Evolutionary conservation across 2,888 invertebrate species (phyloP).

Genomic region (Rotaria magnacalcarata): DNA sequence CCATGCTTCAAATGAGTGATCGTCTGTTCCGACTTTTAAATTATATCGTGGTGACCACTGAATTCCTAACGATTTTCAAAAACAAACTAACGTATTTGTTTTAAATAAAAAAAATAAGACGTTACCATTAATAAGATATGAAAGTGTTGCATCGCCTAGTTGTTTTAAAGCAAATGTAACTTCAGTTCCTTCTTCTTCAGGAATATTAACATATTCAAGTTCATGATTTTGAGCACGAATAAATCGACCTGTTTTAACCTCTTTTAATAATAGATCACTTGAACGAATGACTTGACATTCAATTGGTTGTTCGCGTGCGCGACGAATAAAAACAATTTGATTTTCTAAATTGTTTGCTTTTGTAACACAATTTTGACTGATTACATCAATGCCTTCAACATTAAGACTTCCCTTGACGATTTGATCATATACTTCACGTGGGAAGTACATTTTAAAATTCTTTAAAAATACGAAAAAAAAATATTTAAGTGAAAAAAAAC

Average conservation of each 20-base stretch:
- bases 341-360: conserved; percentile 42
- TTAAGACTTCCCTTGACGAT: conserved; percentile 39
- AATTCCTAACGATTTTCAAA: not conserved
- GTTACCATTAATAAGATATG: conserved; percentile 40
- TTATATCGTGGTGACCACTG: conserved; percentile 41
- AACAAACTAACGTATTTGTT: not conserved
- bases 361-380: conserved; percentile 32
- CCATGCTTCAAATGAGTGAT: conserved; percentile 40
- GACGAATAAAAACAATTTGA: not conserved
- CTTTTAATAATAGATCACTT: conserved; percentile 41
- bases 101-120: not conserved
- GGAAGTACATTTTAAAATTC: conserved; percentile 41
- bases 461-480: not conserved
- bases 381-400: conserved; percentile 29
- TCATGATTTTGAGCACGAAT: conserved; percentile 10
- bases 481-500: not conserved
- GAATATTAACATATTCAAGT: conserved; percentile 40
- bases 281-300: conserved; percentile 39
- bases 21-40: conserved; percentile 25
- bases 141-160: conserved; percentile 37
- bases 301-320: conserved; percentile 37
- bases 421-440: conserved; percentile 41
- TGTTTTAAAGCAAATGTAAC: conserved; percentile 43
- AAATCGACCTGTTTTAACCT: conserved; percentile 38
- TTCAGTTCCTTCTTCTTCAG: conserved; percentile 41